Base-by-base conservation (phyloP, 2,797 vertebrate genomes). In the Cottoperca gobio region DNA sequence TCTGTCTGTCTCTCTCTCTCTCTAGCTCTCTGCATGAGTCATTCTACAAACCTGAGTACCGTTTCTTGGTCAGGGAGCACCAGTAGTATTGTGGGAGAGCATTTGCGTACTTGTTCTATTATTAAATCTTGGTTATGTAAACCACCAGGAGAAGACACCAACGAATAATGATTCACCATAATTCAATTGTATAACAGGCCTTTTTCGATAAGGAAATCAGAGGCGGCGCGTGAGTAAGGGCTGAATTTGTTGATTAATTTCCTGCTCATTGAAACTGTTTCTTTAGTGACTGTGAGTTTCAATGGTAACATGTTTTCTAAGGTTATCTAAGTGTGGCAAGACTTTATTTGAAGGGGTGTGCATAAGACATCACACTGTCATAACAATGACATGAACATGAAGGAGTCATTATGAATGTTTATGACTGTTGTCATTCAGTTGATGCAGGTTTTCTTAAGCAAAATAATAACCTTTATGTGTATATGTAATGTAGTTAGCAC, bases 111-210 rank as follows among this genome's bases (percentile, higher is more conserved):
- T 71, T 77, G 60, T 83, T 87, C 83, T 87, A 80, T 85, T 86
- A 87, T 84, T 89, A 88, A 86, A 91, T 79, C 33, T 46, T 28
- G 19, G 73, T 92, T 92, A 92, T 87, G 83, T 91, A 92, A 93
- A 89, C 76, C 46, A 66, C 64, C 61, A 73, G 60, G 78, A 87
- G 77, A 87, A 52, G 31, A 82, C 74, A 78, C 80, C 76, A 64
- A 75, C 66, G 13, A 60, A 75, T 73, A 79, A 83, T 89, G 82
- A 90, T 89, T 89, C 85, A 90, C 65, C 55, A 46, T 54, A 85
- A 82, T 72, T 84, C 78, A 82, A 76, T 82, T 88, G 81, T 89
- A 58, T 88, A 90, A 90, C 70, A 64, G 83, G 61, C 77, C 78
- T 79, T 75, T 66, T 89, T 86, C 35, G 53, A 83, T 39, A 46